A percentile compares a stretch with the other conserved stretches of the same genome.
These are phyloP conservation scores for Leptinotarsa peninsularis DNA, from an alignment of 2,888 invertebrate species.

Conservation along the genomic window DNA sequence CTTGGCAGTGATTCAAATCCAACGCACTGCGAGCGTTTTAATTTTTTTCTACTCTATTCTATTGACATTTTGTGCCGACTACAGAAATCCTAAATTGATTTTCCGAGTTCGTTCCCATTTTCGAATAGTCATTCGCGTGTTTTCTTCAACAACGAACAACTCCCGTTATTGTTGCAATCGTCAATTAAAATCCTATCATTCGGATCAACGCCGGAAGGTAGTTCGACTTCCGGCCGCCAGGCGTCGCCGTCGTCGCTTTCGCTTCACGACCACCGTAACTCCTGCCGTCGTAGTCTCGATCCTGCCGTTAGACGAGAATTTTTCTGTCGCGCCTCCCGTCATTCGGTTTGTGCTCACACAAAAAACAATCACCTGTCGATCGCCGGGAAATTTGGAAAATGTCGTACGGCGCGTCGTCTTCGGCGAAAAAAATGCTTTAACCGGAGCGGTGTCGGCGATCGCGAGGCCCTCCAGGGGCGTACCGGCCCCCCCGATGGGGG, in stretches of 20 bases:
- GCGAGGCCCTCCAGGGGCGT: constrained; percentile 41
- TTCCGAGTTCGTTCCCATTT: too few species aligned
- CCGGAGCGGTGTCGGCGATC: constrained; percentile 32
- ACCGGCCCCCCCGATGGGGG: constrained; percentile 41
- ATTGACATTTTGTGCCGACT: too few species aligned
- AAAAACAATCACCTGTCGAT: constrained; percentile 34
- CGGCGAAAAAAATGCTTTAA: constrained; percentile 8
- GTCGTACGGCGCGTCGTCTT: constrained; percentile 1
- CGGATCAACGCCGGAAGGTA: constrained; percentile 11
- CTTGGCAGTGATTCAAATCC: constrained; percentile 1
- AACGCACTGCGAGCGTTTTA: neutral
- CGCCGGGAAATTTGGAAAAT: constrained; percentile 11
- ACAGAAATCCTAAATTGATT: too few species aligned
- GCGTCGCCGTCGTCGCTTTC: constrained; percentile 39
- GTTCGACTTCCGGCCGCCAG: constrained; percentile 40
- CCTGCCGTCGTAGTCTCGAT: constrained; percentile 35
- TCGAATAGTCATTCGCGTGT: neutral
- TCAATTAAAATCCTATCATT: neutral
- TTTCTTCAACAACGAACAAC: neutral
- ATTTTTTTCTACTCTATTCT: neutral
- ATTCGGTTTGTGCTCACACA: constrained; percentile 21
- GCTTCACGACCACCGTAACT: constrained; percentile 38
- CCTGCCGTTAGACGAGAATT: constrained; percentile 34
- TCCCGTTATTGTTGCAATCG: neutral
- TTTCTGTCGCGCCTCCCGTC: constrained; percentile 27